Percentiles rank a stretch among this genome's conserved stretches.
These are phyloP conservation scores for Sinopyrophorus schimmeli DNA, from an alignment of 2,888 invertebrate species.

Conservation along the genomic window DNA sequence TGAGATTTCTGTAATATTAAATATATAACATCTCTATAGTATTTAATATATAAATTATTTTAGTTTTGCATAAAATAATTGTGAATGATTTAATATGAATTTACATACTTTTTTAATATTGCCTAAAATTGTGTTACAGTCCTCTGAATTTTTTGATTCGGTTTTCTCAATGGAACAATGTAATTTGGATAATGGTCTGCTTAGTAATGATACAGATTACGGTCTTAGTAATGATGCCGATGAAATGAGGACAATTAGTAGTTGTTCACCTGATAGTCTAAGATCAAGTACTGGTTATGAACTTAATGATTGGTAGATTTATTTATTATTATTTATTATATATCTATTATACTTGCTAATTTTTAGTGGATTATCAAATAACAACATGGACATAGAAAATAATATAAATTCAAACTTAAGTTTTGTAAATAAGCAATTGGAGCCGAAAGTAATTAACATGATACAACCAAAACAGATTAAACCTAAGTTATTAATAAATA, in stretches of 20 bases:
- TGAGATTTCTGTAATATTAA: neutral
- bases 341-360: no score
- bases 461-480: no score
- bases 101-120: no score
- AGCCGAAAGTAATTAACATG: no score
- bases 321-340: neutral
- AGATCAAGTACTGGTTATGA: constrained; percentile 28
- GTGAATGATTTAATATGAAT: no score
- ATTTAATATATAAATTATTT: no score
- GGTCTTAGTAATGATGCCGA: constrained; percentile 48
- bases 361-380: no score
- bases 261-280: constrained; percentile 69
- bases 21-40: no score
- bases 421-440: constrained; percentile 8
- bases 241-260: constrained; percentile 48
- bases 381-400: constrained; percentile 2
- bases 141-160: constrained; percentile 67
- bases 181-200: constrained; percentile 62
- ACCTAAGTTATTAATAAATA: constrained; percentile 48
- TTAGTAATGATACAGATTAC: constrained; percentile 50
- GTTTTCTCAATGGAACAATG: constrained; percentile 68
- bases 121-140: no score
- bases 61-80: no score
- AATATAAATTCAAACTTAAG: constrained; percentile 12
- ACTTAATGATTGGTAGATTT: constrained; percentile 31